phyloP scores from a whole-genome alignment of 2,797 vertebrate species.

The Natrix natrix region DNA sequence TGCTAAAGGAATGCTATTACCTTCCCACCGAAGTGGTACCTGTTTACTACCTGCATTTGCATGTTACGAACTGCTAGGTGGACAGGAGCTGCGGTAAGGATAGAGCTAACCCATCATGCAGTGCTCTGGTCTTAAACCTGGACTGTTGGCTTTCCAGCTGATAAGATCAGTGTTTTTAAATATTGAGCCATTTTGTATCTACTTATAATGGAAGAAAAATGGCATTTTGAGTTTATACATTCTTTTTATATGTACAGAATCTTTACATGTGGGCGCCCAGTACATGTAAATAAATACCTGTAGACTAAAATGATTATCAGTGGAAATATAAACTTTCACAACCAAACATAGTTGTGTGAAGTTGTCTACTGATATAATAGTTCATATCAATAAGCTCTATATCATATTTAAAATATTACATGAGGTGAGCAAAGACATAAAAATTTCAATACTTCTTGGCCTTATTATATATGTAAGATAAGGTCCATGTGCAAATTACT shows the following conservation, averaged over 20 bases:
- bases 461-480: not conserved
- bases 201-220: not conserved
- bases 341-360: not conserved
- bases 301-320: not conserved
- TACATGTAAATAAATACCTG: not conserved
- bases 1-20: not conserved
- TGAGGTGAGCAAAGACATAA: not conserved
- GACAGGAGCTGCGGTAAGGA: not conserved
- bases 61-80: not conserved
- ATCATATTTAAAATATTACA: not conserved
- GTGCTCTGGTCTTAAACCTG: not conserved
- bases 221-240: not conserved
- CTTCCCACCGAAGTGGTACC: not conserved
- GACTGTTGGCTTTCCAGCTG: not conserved
- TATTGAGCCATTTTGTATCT: not conserved
- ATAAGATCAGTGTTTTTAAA: not conserved
- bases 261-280: not conserved
- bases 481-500: not conserved
- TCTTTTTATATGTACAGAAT: not conserved
- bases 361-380: not conserved
- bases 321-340: too few species aligned
- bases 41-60: not conserved
- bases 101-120: too few species aligned
- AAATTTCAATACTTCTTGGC: not conserved
- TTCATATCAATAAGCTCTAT: not conserved